Percentiles rank a stretch among this genome's conserved stretches.
Conservation (phyloP, 1,140 invertebrate genomes). For the Drosophila sulfurigaster region DNA sequence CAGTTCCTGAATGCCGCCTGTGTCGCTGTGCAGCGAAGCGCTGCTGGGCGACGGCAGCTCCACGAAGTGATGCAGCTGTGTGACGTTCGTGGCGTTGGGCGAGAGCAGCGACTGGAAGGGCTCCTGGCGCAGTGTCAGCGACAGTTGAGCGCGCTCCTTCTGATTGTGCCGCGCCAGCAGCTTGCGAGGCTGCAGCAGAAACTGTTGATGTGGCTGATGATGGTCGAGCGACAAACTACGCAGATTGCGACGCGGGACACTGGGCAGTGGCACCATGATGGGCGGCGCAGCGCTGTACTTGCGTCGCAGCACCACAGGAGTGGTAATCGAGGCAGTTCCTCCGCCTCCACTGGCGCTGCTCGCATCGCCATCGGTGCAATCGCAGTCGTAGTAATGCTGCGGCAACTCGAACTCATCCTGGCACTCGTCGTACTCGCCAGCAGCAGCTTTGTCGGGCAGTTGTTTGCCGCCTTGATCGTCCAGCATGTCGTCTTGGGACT, state of each 20-base stretch:
- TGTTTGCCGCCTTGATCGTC: constrained; percentile 53
- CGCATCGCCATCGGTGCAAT: constrained; percentile 79
- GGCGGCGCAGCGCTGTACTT: constrained; percentile 71
- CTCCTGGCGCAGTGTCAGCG: constrained; percentile 74
- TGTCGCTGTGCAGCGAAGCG: constrained; percentile 81
- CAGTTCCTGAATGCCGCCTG: constrained; percentile 79
- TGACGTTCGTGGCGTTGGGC: constrained; percentile 50
- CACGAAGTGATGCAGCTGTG: constrained; percentile 71
- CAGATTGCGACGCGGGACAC: constrained; percentile 56
- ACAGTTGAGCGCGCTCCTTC: constrained; percentile 71
- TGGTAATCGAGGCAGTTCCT: constrained; percentile 51
- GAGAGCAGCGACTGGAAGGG: constrained; percentile 77
- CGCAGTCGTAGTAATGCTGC: constrained; percentile 71
- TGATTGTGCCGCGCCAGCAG: constrained; percentile 57
- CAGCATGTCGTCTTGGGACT: constrained; percentile 74
- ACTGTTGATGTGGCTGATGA: constrained; percentile 54
- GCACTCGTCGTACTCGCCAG: constrained; percentile 70
- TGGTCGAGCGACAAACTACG: constrained; percentile 79
- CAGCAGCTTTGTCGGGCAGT: constrained; percentile 28
- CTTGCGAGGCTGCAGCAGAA: constrained; percentile 53
- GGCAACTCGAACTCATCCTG: constrained; percentile 72
- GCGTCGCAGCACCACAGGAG: constrained; percentile 70
- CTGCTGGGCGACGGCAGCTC: constrained; percentile 83
- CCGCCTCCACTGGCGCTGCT: constrained; percentile 80
- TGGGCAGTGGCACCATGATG: constrained; percentile 56